Conservation (phyloP, 1,140 invertebrate species). For the Eurosta solidaginis region DNA sequence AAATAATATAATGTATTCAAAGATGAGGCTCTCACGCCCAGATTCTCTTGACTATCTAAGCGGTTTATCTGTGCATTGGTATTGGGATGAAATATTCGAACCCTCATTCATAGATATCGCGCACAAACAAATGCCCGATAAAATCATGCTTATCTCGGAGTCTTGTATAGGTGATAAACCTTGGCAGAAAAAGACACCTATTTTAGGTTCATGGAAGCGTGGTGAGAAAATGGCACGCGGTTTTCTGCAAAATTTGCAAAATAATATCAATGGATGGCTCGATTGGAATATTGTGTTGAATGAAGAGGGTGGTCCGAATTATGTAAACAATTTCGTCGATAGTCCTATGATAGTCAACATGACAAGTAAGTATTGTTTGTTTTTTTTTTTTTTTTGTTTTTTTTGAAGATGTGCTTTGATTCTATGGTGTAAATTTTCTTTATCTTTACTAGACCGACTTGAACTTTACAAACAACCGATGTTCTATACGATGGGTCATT, state of each 20-base stretch:
- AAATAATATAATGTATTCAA: not conserved
- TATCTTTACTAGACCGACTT: constrained; percentile 43
- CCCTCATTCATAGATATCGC: constrained; percentile 63
- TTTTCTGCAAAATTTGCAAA: constrained; percentile 69
- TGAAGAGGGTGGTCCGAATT: constrained; percentile 79
- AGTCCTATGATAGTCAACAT: constrained; percentile 76
- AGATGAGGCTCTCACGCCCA: constrained; percentile 64
- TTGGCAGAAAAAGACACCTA: constrained; percentile 47
- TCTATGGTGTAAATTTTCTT: not conserved
- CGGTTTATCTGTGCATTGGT: constrained; percentile 85
- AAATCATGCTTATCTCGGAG: constrained; percentile 80
- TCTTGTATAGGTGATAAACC: constrained; percentile 69
- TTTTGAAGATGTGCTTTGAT: not conserved
- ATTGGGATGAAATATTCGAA: constrained; percentile 66
- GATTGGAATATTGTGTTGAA: constrained; percentile 89
- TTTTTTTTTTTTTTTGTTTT: not conserved
- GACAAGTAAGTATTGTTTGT: constrained; percentile 47
- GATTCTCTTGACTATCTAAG: constrained; percentile 70
- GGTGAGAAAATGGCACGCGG: constrained; percentile 66
- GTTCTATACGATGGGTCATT: constrained; percentile 86
- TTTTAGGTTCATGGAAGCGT: constrained; percentile 75
- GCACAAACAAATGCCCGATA: constrained; percentile 68
- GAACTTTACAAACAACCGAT: constrained; percentile 90
- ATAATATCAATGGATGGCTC: constrained; percentile 76
- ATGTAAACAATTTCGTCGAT: constrained; percentile 77